Evolutionary conservation across 2,888 invertebrate genomes (phyloP), one percentile per base, ranked within the genome.

Genomic region (Acronicta aceris): DNA sequence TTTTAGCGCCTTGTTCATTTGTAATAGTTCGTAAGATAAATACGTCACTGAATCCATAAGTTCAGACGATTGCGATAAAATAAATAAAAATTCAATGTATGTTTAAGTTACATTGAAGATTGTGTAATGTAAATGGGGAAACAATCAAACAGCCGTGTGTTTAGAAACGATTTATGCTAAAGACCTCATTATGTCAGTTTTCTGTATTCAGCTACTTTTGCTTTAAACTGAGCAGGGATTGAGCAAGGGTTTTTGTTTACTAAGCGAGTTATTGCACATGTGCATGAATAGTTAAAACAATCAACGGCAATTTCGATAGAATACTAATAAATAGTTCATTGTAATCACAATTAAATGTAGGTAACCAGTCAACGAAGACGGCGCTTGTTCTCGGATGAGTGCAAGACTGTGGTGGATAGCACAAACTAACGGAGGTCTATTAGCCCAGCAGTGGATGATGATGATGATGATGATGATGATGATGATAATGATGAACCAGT

Each of bases 41-140:
- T 21, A 21, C 49, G 25, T 43, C 21, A 45, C 5, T 30, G 56
- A 59, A 46, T 68, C 43, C 46, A 41, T 59, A 51, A 71, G 66
- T 66, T 60, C 64, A 56, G 40, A 43, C 54, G 25, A 55, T 55
- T 55, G 52, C 59, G 25, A 48, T 59, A 57, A 49, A 63, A 45
- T 62, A 59, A 71, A 76, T 62, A 45, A 61, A 61, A 67, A 74
- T 71, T 53, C 43, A 57, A 42, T 54, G 49, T 61, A 60, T 71
- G 60, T 40, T 25, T 54, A 41, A 71, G 41, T 55, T 54, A 65
- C 61, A 71, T 60, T 27, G 54, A 48, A 36, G n/a, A 54, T 68
- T 74, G 61, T 46, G 59, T 52, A 76, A 71, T 57, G 12, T 43
- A 59, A 65, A 63, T 56, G 59, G 50, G 46, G 45, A 41, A 64